Percentiles rank a stretch among this genome's conserved stretches.
Evolutionary conservation across 2,888 invertebrate genomes (phyloP).

Genomic region (Eurois occulta): DNA sequence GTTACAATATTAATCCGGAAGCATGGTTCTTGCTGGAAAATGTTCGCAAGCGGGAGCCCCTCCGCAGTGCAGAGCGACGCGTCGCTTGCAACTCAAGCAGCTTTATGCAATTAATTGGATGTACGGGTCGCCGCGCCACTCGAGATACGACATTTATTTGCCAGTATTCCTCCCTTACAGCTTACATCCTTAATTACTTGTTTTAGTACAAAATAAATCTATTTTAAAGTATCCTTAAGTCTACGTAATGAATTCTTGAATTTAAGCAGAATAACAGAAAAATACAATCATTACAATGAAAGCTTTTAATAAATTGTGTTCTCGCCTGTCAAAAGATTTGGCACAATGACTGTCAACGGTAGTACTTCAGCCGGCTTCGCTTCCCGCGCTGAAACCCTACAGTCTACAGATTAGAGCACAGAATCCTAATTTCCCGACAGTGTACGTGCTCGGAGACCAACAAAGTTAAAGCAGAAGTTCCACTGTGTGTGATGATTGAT

Average conservation of each 20-base stretch:
- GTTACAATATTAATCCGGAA: not conserved
- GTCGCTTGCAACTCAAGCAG: conserved; percentile 19
- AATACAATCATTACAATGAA: not conserved
- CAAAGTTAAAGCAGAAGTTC: not conserved
- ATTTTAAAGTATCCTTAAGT: conserved; percentile 24
- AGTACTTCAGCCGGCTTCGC: conserved; percentile 7
- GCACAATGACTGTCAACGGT: conserved; percentile 12
- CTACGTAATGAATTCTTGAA: not conserved
- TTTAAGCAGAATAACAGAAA: not conserved
- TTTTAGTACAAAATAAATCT: conserved; percentile 42
- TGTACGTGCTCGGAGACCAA: conserved; percentile 4
- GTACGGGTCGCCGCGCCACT: conserved; percentile 22
- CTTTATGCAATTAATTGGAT: conserved; percentile 42
- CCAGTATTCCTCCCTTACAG: conserved; percentile 19
- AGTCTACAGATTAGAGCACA: conserved; percentile 46
- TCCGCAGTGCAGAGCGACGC: not conserved
- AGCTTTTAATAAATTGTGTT: conserved; percentile 12
- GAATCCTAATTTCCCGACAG: conserved; percentile 37
- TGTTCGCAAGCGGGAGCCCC: not conserved
- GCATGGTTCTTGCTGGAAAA: not conserved
- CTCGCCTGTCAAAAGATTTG: conserved; percentile 8
- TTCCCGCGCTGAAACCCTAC: conserved; percentile 25
- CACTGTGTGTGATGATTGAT: not conserved
- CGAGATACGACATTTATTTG: conserved; percentile 35
- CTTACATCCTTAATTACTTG: conserved; percentile 28